phyloP scores from a whole-genome alignment of 2,888 invertebrate genomes.

The Papilio elwesi region DNA sequence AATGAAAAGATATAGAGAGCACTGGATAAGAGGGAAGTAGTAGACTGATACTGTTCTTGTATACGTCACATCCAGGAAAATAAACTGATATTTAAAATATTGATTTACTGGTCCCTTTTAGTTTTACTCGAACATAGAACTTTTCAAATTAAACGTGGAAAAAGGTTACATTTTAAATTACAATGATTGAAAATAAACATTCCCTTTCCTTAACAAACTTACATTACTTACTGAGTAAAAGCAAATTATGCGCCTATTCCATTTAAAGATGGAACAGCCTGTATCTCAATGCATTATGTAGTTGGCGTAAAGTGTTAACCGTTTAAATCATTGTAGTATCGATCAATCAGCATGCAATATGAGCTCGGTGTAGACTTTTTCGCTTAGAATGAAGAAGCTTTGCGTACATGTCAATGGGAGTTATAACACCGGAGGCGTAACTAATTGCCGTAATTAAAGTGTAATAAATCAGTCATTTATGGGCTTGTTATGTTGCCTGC shows the following conservation, averaged over 20 bases:
- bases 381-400: constrained; percentile 45
- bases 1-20: too few species aligned
- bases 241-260: constrained; percentile 27
- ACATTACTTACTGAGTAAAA: constrained; percentile 20
- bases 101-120: too few species aligned
- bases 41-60: too few species aligned
- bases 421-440: constrained; percentile 63
- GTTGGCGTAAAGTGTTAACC: constrained; percentile 48
- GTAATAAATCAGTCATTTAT: constrained; percentile 70
- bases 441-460: constrained; percentile 74
- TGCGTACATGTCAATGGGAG: constrained; percentile 53
- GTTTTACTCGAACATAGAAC: too few species aligned
- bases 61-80: too few species aligned
- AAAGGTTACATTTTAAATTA: background rate
- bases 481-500: constrained; percentile 46
- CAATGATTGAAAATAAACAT: background rate
- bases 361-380: constrained; percentile 46
- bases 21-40: too few species aligned
- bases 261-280: constrained; percentile 34
- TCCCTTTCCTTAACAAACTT: constrained; percentile 16
- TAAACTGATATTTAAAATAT: too few species aligned
- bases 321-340: constrained; percentile 47
- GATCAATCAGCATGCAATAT: constrained; percentile 51
- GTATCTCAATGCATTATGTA: constrained; percentile 37
- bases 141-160: too few species aligned